Base-by-base conservation (phyloP, 2,797 vertebrate species). In the Melanogrammus aeglefinus region DNA sequence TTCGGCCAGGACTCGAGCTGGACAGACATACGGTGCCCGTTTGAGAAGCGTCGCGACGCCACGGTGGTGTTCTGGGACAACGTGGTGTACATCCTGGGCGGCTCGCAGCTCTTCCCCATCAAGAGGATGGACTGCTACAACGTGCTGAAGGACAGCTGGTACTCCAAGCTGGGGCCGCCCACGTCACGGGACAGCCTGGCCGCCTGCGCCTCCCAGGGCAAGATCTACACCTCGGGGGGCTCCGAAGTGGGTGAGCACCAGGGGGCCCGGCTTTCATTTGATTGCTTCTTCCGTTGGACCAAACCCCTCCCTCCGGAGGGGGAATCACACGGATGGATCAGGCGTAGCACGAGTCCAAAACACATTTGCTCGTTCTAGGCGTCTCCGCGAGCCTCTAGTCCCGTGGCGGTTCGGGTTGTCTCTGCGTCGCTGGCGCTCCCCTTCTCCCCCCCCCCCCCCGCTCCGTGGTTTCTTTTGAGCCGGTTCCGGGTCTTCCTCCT, bases 81-180 rank as follows among this genome's bases (percentile, higher is more conserved):
- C 18, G 97, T 99, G 80, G 97, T 99, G 75, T 99, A 99, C 93
- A 99, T 99, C 92, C 94, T 99, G 89, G 98, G 98, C 47, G 98
- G 98, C 84, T 99, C 97, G 21, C 98, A 99, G 93, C 96, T 99
- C 80, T 99, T 99, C 86, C 97, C 97, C 74, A 99, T 99, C 89
- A 99, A 99, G 86, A 94, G 97, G 86, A 99, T 99, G 98, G 97
- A 99, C 92, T 99, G 98, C 88, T 99, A 99, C 91, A 99, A 99
- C 41, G 98, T 99, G 73, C 95, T 97, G 82, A 99, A 99, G 90
- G 98, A 99, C 91, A 98, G 97, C 93, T 99, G 98, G 97, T 99
- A 99, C 91, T 99, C 97, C 87, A 99, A 98, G 91, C 94, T 99
- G 84, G 98, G 97, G 13, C 98, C 97, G 35, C 96, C 97, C 18